Percentiles rank a stretch among this genome's conserved stretches.
Evolutionary conservation across 2,113 vertebrate species (phyloP).

Genomic region (Notothenia coriiceps): DNA sequence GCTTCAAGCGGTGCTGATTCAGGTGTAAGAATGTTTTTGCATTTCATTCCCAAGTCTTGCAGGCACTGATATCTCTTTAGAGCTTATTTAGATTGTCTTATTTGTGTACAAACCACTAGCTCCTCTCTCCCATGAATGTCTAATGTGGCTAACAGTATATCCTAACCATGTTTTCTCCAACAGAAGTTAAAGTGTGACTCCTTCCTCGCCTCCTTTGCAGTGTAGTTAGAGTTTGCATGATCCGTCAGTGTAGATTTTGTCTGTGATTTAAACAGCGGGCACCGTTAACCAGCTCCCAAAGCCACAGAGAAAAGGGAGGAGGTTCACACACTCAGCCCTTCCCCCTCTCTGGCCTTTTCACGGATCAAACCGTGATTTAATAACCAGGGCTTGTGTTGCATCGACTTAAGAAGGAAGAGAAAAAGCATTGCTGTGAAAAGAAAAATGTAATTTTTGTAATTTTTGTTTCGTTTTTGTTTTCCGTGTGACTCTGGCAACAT

Average conservation of each 20-base stretch:
- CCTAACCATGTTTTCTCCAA: slow-evolving; percentile 34
- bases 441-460: slow-evolving; percentile 82
- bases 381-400: slow-evolving; percentile 42
- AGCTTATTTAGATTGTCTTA: neutral
- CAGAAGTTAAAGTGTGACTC: slow-evolving; percentile 16
- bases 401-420: slow-evolving; percentile 46
- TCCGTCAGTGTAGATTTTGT: slow-evolving; percentile 15
- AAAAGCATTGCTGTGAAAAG: slow-evolving; percentile 71
- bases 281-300: neutral
- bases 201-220: neutral
- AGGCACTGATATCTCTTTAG: too few relatives aligned
- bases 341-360: slow-evolving; percentile 28
- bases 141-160: slow-evolving; percentile 9
- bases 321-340: slow-evolving; percentile 33
- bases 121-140: neutral
- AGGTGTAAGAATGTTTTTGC: slow-evolving; percentile 10
- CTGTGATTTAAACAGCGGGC: slow-evolving; percentile 23
- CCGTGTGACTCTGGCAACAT: slow-evolving; percentile 87
- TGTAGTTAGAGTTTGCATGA: slow-evolving; percentile 34
- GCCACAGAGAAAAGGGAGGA: slow-evolving; percentile 2
- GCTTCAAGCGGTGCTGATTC: neutral
- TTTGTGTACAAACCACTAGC: neutral
- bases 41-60: slow-evolving; percentile 12
- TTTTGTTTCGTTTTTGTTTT: slow-evolving; percentile 85
- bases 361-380: neutral